A percentile compares a stretch with the other conserved stretches of the same genome.
Evolutionary conservation across 2,797 vertebrate genomes (phyloP).

Genomic region (Tarsius wallacei): DNA sequence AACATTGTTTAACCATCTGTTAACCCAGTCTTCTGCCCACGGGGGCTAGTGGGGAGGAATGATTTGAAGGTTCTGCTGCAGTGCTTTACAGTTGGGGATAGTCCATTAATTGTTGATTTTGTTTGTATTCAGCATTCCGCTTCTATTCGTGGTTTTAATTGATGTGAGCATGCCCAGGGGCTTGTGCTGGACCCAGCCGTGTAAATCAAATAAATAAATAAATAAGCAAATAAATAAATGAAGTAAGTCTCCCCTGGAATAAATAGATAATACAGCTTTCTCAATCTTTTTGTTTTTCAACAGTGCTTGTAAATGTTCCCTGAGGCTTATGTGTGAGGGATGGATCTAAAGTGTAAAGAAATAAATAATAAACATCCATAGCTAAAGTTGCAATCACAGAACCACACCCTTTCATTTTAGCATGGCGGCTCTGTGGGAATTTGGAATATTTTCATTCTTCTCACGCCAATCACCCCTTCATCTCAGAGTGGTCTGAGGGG

Average conservation of each 20-base stretch:
- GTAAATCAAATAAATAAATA: conserved; percentile 84
- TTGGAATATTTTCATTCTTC: not conserved
- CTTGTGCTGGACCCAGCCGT: conserved; percentile 75
- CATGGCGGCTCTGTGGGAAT: not conserved
- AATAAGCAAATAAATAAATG: conserved; percentile 75
- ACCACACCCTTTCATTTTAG: not conserved
- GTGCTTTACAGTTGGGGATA: conserved; percentile 78
- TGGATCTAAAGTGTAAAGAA: conserved; percentile 61
- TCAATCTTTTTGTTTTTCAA: not conserved
- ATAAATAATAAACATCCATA: conserved; percentile 56
- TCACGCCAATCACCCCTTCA: not conserved
- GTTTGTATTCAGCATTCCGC: conserved; percentile 85
- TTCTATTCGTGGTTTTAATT: conserved; percentile 84
- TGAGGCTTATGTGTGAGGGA: conserved; percentile 35
- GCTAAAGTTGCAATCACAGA: not conserved
- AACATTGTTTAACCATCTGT: conserved; percentile 86
- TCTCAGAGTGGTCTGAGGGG: not conserved
- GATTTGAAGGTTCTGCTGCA: conserved; percentile 80
- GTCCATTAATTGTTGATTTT: conserved; percentile 87
- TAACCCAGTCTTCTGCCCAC: conserved; percentile 79
- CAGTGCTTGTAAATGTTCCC: conserved; percentile 56
- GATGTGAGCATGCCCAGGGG: conserved; percentile 79
- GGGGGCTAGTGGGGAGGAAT: conserved; percentile 66
- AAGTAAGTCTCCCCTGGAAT: conserved; percentile 74
- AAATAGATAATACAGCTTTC: conserved; percentile 75